Conservation (phyloP, 2,113 vertebrate genomes). For the Abramis brama region DNA sequence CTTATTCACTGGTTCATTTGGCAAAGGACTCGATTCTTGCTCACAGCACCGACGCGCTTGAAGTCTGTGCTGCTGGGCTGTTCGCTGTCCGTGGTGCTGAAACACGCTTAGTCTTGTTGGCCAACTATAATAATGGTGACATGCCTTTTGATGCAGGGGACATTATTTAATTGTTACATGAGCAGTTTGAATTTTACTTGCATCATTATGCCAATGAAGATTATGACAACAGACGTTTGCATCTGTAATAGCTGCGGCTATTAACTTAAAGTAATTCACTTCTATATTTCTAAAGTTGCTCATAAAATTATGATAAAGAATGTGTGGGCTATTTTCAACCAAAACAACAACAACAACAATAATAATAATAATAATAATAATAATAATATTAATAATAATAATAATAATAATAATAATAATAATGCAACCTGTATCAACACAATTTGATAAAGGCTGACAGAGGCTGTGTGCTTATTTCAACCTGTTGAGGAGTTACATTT, state of each 20-base stretch:
- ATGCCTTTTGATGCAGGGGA: constrained; percentile 5
- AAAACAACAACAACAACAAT: background rate
- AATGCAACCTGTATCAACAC: background rate
- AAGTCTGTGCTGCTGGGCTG: background rate
- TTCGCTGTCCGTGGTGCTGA: constrained; percentile 69
- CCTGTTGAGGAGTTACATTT: background rate
- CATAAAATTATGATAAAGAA: background rate
- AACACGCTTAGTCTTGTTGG: constrained; percentile 14
- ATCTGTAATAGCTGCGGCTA: background rate
- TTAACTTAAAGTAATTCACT: background rate
- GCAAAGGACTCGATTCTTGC: background rate
- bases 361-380: background rate
- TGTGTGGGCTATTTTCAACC: background rate
- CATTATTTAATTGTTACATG: constrained; percentile 15
- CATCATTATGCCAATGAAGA: background rate
- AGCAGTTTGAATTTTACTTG: constrained; percentile 6
- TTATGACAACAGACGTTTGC: background rate
- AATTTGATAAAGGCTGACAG: background rate
- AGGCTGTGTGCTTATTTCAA: constrained; percentile 12
- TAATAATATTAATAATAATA: background rate
- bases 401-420: background rate
- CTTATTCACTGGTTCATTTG: constrained; percentile 19
- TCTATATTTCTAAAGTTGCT: background rate
- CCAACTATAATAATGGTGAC: background rate
- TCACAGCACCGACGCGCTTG: too few species aligned